A percentile compares a stretch with the other conserved stretches of the same genome.
These are phyloP conservation scores for Poecile montanus DNA, from an alignment of 2,797 vertebrate genomes.

Conservation along the genomic window DNA sequence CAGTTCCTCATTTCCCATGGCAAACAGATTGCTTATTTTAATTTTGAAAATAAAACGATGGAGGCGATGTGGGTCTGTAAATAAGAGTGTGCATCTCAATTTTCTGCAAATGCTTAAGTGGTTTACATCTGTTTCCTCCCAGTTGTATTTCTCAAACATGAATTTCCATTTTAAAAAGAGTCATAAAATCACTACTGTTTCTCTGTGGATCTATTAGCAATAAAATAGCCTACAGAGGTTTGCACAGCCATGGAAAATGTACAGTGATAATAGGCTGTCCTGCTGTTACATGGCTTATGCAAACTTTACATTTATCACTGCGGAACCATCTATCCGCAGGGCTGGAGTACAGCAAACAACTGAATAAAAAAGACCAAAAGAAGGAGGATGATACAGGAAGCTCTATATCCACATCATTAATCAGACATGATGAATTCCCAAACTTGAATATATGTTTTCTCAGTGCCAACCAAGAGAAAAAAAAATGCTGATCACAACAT, in stretches of 20 bases:
- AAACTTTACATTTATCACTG: slow-evolving; percentile 88
- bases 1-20: slow-evolving; percentile 77
- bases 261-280: slow-evolving; percentile 87
- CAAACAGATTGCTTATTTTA: slow-evolving; percentile 84
- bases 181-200: slow-evolving; percentile 86
- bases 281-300: slow-evolving; percentile 88
- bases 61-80: slow-evolving; percentile 81
- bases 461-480: slow-evolving; percentile 61
- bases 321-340: slow-evolving; percentile 85
- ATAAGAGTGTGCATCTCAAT: slow-evolving; percentile 85
- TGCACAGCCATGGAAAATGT: slow-evolving; percentile 88
- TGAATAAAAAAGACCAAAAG: slow-evolving; percentile 79
- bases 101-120: slow-evolving; percentile 85
- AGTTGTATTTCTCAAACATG: slow-evolving; percentile 88
- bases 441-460: slow-evolving; percentile 73
- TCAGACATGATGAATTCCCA: slow-evolving; percentile 81
- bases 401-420: slow-evolving; percentile 83
- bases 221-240: slow-evolving; percentile 88
- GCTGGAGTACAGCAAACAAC: slow-evolving; percentile 80
- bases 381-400: slow-evolving; percentile 77
- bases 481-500: slow-evolving; percentile 62
- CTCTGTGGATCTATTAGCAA: slow-evolving; percentile 88
- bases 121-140: slow-evolving; percentile 86
- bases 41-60: slow-evolving; percentile 80
- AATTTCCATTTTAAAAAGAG: slow-evolving; percentile 90